phyloP scores from a whole-genome alignment of 2,888 invertebrate genomes.

The Dastarcus helophoroides region DNA sequence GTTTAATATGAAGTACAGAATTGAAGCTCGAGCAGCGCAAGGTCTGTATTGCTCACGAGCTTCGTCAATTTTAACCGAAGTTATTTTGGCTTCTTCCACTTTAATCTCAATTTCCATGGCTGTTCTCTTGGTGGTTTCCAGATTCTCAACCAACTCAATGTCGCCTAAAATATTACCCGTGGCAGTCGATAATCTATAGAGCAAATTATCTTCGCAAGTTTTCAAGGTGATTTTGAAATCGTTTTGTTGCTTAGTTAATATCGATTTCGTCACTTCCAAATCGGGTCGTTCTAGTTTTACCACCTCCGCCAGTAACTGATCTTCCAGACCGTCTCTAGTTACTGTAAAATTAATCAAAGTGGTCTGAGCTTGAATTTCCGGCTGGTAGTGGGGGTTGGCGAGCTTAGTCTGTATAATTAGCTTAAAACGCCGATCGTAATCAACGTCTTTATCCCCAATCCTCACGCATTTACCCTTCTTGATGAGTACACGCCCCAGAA shows the following conservation, averaged over 20 bases:
- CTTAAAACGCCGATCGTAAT: constrained; percentile 71
- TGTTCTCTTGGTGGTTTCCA: constrained; percentile 87
- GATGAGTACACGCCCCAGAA: constrained; percentile 77
- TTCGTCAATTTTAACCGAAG: constrained; percentile 78
- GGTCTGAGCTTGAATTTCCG: constrained; percentile 93
- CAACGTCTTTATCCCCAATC: constrained; percentile 88
- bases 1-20: constrained; percentile 87
- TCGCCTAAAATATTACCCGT: constrained; percentile 88
- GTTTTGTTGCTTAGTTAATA: constrained; percentile 84
- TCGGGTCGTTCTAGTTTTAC: constrained; percentile 90
- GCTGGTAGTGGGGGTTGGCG: constrained; percentile 92
- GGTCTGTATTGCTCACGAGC: constrained; percentile 80
- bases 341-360: constrained; percentile 94
- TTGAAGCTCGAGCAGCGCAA: constrained; percentile 76
- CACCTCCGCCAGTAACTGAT: constrained; percentile 85
- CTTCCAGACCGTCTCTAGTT: constrained; percentile 82
- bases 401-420: constrained; percentile 85
- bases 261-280: constrained; percentile 68
- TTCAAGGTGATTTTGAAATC: constrained; percentile 89
- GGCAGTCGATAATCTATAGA: constrained; percentile 77
- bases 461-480: constrained; percentile 73
- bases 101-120: constrained; percentile 82
- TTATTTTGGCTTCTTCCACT: constrained; percentile 76
- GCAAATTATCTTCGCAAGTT: constrained; percentile 77
- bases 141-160: constrained; percentile 78